A percentile compares a stretch with the other conserved stretches of the same genome.
phyloP scores from a whole-genome alignment of 2,888 invertebrate species.

The Epistrophella euchroma region DNA sequence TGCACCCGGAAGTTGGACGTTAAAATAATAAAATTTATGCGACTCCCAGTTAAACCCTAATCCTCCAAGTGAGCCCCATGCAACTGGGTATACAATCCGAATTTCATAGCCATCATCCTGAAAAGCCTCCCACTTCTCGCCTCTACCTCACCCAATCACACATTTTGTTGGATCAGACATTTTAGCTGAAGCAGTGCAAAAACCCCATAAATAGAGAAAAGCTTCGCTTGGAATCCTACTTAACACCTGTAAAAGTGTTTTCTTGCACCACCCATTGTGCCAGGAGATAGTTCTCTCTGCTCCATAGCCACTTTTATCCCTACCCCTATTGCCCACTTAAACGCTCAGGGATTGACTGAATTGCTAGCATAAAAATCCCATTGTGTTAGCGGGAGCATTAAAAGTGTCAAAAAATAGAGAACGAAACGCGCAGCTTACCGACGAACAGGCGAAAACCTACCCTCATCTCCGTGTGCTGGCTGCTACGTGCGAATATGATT shows the following conservation, averaged over 20 bases:
- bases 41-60: slow-evolving; percentile 68
- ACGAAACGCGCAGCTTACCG: slow-evolving; percentile 47
- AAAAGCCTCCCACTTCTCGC: neutral
- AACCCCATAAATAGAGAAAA: slow-evolving; percentile 74
- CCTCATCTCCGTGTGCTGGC: neutral
- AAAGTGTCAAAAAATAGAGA: slow-evolving; percentile 72
- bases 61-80: slow-evolving; percentile 52
- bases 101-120: slow-evolving; percentile 58
- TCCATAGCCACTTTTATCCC: neutral
- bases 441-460: slow-evolving; percentile 29
- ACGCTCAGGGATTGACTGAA: slow-evolving; percentile 73
- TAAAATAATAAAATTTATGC: slow-evolving; percentile 73
- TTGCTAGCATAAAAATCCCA: slow-evolving; percentile 74
- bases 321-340: slow-evolving; percentile 44
- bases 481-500: slow-evolving; percentile 71
- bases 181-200: slow-evolving; percentile 62
- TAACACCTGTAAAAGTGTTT: slow-evolving; percentile 76
- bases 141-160: neutral
- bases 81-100: slow-evolving; percentile 62
- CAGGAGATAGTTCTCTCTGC: slow-evolving; percentile 50
- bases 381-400: slow-evolving; percentile 68
- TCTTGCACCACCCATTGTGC: slow-evolving; percentile 70
- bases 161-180: slow-evolving; percentile 36
- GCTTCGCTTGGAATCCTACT: slow-evolving; percentile 67
- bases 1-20: slow-evolving; percentile 66